Conservation (phyloP, 2,797 vertebrate species). For the Pogoniulus pusillus region DNA sequence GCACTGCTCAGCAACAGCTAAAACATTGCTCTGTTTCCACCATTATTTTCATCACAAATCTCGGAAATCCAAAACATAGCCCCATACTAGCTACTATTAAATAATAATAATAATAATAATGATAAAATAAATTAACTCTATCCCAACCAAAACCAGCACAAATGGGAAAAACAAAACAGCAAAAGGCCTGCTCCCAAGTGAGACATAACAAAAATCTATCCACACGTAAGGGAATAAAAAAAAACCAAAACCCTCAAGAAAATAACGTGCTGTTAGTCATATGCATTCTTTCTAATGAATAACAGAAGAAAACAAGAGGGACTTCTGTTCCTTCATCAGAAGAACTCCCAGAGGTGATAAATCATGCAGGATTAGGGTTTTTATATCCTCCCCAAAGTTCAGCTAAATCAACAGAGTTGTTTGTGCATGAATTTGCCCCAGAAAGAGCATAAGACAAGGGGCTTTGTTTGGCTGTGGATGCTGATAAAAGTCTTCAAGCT, state of each 20-base stretch:
- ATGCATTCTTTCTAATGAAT: neutral
- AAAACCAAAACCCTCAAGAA: neutral
- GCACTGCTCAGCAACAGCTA: fast-evolving
- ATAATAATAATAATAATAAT: too few species aligned
- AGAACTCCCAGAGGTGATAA: conserved; percentile 8
- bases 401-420: neutral
- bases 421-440: neutral
- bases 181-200: neutral
- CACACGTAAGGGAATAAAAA: neutral
- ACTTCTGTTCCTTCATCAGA: neutral
- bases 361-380: conserved; percentile 2
- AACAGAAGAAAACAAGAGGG: neutral
- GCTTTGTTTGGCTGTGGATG: neutral
- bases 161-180: neutral
- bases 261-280: neutral
- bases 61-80: neutral
- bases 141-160: neutral
- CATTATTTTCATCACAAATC: neutral
- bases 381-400: neutral
- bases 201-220: neutral
- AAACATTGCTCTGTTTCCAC: neutral
- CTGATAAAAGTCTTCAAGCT: neutral
- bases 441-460: neutral
- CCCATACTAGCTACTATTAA: neutral
- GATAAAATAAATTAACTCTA: neutral